Conservation (phyloP, 2,797 vertebrate species). For the Danio jaintianensis region DNA sequence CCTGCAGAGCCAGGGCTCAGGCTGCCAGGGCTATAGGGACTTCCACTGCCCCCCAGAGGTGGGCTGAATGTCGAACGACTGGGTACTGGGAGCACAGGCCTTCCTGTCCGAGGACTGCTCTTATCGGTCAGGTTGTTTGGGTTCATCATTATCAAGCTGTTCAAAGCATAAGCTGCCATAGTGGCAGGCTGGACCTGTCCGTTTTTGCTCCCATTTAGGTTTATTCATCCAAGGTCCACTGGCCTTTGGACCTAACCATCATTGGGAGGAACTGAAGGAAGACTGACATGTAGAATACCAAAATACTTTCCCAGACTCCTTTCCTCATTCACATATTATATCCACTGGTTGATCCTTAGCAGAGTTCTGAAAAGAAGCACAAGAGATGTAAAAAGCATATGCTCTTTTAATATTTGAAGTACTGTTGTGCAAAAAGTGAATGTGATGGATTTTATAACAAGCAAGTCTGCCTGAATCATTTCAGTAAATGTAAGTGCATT, state of each 20-base stretch:
- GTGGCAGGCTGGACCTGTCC: constrained; percentile 73
- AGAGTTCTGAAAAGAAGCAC: constrained; percentile 37
- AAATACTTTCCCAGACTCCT: constrained; percentile 25
- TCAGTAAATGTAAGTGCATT: neutral
- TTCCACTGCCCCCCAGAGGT: constrained; percentile 69
- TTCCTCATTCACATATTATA: constrained; percentile 48
- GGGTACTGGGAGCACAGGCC: constrained; percentile 71
- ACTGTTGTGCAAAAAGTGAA: neutral
- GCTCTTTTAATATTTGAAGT: neutral
- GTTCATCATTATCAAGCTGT: constrained; percentile 86
- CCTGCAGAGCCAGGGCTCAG: constrained; percentile 67
- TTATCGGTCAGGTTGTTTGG: constrained; percentile 77
- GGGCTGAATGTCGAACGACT: constrained; percentile 71
- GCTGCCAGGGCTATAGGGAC: constrained; percentile 80
- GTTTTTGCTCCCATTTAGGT: constrained; percentile 65
- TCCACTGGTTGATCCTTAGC: constrained; percentile 4
- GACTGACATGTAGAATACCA: neutral
- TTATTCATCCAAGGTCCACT: constrained; percentile 62
- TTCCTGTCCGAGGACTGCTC: constrained; percentile 69
- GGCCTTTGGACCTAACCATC: constrained; percentile 70
- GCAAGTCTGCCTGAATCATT: neutral
- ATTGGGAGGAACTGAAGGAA: constrained; percentile 2
- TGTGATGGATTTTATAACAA: neutral
- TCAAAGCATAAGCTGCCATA: constrained; percentile 89
- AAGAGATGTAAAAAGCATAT: constrained; percentile 1